Evolutionary conservation across 53 echinoderm and acorn worm species (phyloP), one percentile per base, ranked within the genome.

Genomic region (Luidia sarsii): DNA sequence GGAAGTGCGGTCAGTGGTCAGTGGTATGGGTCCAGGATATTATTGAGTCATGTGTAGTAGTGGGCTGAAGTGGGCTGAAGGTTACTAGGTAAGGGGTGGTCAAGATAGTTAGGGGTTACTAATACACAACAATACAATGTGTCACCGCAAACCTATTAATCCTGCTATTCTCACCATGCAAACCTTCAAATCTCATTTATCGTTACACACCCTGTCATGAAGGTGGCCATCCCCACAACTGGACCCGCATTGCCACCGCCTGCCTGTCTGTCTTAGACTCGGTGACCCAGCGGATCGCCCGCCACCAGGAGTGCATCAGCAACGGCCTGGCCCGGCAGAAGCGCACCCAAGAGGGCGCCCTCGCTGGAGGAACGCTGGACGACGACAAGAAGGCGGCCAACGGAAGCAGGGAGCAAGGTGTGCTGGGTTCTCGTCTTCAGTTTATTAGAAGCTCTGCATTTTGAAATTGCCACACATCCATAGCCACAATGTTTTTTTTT

Each of bases 181-280:
- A 7, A 7, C 22, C 22, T 21, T 10, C 28, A 8, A 23, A 25
- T 28, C 28, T 64, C 15, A 24, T n/a, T n/a, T n/a, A 64, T 28
- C 34, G 27, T 27, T 27, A 29, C 34, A 9, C 22, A 57, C 28
- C 6, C 34, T 19, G 27, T 50, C 21, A 34, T n/a, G 1, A 53
- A 97, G 97, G 97, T 83, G 93, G 93, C n/a, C 97, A 97, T 53
- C 93, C 93, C 21, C 89, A 93, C 67, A 93, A 88, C 49, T 97
- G 97, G 97, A 83, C 71, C 50, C 65, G 85, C 36, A 83, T 97
- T 45, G 84, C 62, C 34, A 70, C 74, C 7, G 83, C 91, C 21
- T 93, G 97, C 48, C 84, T 97, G 37, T 67, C 63, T 7, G 65
- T 91, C 41, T 59, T 93, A 16, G 84, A 91, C 45, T 67, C 87